Percentiles rank a stretch among this genome's conserved stretches.
Evolutionary conservation across 2,888 invertebrate genomes (phyloP).

Genomic region (Dione juno): DNA sequence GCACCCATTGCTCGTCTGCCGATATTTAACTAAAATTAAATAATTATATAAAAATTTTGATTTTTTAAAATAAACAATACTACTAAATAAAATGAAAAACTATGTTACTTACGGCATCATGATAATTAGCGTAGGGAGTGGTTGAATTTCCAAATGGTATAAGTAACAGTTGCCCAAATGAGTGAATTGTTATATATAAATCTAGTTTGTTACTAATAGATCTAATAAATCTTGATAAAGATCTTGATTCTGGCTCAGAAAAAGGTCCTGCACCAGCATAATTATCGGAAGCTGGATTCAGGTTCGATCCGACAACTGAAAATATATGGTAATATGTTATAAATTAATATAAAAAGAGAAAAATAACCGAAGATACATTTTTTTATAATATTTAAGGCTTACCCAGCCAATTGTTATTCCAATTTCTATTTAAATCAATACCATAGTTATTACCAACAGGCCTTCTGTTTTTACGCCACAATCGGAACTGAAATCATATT

Average conservation of each 20-base stretch:
- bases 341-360: not conserved
- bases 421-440: conserved; percentile 91
- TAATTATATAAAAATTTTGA: too few species aligned
- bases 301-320: conserved; percentile 81
- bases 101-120: conserved; percentile 78
- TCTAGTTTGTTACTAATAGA: conserved; percentile 78
- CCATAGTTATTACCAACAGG: conserved; percentile 82
- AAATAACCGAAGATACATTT: not conserved
- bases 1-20: conserved; percentile 80
- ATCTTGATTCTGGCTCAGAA: conserved; percentile 87
- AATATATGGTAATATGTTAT: conserved; percentile 18
- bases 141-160: conserved; percentile 88
- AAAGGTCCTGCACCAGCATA: conserved; percentile 87
- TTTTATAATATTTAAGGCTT: conserved; percentile 44
- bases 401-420: conserved; percentile 87
- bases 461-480: conserved; percentile 88
- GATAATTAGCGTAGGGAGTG: conserved; percentile 82
- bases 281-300: conserved; percentile 82
- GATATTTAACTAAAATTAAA: conserved; percentile 63
- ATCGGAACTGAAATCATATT: conserved; percentile 75
- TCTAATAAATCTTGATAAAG: conserved; percentile 80
- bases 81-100: too few species aligned
- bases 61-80: too few species aligned
- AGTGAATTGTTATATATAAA: conserved; percentile 88
- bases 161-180: conserved; percentile 87